Base-by-base conservation (phyloP, 2,888 invertebrate genomes). In the Drosophila parthenogenetica region DNA sequence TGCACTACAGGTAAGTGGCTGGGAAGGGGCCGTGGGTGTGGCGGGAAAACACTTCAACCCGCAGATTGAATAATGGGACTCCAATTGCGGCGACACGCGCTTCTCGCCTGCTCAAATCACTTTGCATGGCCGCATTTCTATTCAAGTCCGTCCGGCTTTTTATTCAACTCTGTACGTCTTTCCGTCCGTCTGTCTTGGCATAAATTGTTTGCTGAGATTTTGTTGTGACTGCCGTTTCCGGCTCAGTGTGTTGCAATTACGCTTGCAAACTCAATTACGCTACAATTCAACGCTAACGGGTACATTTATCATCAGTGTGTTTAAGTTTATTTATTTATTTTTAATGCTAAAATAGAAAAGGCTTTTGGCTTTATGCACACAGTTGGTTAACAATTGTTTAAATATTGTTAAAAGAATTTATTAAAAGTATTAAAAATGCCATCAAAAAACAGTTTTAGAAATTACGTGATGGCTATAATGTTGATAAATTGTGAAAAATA, bases 1-100 rank as follows among this genome's bases (percentile, higher is more conserved):
- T 88, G 10, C 82, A 90, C 64, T 92, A 92, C 77, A 90, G 83
- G 92, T 92, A 87, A 90, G 92, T 89, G 13, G 4, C 5, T 35
- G 39, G 13, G 11, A 10, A 29, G 5, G 14, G 7, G 8, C 7
- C 2, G 11, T 11, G 10, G 17, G 19, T 1, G 43, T 16, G 16
- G 22, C 42, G 17, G 53, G 64, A 64, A 58, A 42, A 48, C 77
- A 79, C 85, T 81, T 77, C 40, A 74, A 8, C 22, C 7, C 40
- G 19, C 22, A 64, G 70, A 77, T 84, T 70, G 65, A 48, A 69
- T 81, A 86, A 86, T 83, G 55, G 49, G 42, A 22, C 68, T 49
- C 58, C 65, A 74, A 62, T 49, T 68, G 46, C 54, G 58, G 37
- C 57, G 48, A 67, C 71, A 57, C 70, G 61, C 69, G 60, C 62